Base-by-base conservation (phyloP, 2,113 vertebrate species). In the Epinephelus cyanopodus region DNA sequence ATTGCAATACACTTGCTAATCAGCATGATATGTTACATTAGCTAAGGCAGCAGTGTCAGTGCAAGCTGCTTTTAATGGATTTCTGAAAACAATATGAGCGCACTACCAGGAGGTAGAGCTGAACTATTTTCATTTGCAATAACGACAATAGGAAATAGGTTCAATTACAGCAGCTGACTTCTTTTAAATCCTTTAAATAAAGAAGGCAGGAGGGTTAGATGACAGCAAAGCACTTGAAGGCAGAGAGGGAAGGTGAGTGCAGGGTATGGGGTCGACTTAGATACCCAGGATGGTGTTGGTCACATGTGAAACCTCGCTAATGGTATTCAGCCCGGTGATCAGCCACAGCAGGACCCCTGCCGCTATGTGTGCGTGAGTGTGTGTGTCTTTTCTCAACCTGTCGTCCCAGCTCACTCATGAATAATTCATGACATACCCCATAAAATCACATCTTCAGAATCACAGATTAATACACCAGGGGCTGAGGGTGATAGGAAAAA, bases 361-460 rank as follows among this genome's bases (percentile, higher is more conserved):
- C 5, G 11, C 33, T 70, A 54, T 76, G 82, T 76, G 64, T 75
- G 66, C 71, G 69, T 68, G 67, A 71, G 72, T 45, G 77, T 60
- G 79, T 68, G 54, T 57, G 58, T 81, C 52, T 66, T 33, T 58
- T 74, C 63, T 50, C 66, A 70, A 74, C 50, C 60, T 63, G 68
- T 74, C 81, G 39, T 52, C 63, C 61, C 68, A 48, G 37, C 68
- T 77, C 70, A 33, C 53, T 88, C 66, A 90, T 95, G 82, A 91
- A 94, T 95, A 86, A 92, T 93, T 90, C 54, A 93, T 90, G 29
- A 86, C 17, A 21, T 79, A 62, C 62, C n/a, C 62, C 73, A 80
- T 79, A 83, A 94, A 90, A 92, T 90, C 79, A 83, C 81, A 86
- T 89, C 73, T 83, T 91, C 71, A 90, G 87, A 93, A 87, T 91